Percentiles rank a stretch among this genome's conserved stretches.
phyloP scores from a whole-genome alignment of 2,888 invertebrate genomes.

The Aleiodes leptofemur region DNA sequence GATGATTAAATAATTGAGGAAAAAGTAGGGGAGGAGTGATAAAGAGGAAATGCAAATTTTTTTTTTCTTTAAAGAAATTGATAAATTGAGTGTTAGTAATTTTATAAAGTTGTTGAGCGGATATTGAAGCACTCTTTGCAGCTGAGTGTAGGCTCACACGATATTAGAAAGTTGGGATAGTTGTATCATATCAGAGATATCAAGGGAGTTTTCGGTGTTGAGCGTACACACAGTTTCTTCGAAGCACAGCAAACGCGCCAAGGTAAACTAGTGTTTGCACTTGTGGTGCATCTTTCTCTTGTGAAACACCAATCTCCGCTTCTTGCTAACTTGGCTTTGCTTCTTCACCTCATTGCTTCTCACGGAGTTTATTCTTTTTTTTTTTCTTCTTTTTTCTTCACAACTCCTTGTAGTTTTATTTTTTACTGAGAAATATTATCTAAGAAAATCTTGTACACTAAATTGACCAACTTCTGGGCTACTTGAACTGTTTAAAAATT shows the following conservation, averaged over 20 bases:
- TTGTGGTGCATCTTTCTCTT: conserved; percentile 38
- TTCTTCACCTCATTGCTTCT: conserved; percentile 17
- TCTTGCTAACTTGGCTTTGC: conserved; percentile 3
- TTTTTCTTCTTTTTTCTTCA: not conserved
- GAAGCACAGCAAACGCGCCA: conserved; percentile 32
- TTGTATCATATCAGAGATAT: conserved; percentile 24
- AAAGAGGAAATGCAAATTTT: no score
- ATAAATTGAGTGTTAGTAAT: not conserved
- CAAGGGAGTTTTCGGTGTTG: conserved; percentile 10
- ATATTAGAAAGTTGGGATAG: conserved; percentile 38
- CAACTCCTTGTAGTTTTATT: conserved; percentile 3
- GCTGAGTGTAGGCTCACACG: conserved; percentile 6
- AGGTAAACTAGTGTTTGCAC: conserved; percentile 41
- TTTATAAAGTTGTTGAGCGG: not conserved
- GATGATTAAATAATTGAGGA: no score
- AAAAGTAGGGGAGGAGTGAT: no score
- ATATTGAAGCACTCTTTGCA: not conserved
- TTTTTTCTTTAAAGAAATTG: not conserved
- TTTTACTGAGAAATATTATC: not conserved
- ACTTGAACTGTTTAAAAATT: no score
- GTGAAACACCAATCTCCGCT: conserved; percentile 16
- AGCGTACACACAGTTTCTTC: conserved; percentile 24
- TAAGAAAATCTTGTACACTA: no score
- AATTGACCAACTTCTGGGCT: no score
- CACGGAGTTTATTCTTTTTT: not conserved